These are phyloP conservation scores for Phrynosoma platyrhinos DNA, from an alignment of 2,113 vertebrate genomes.

Conservation along the genomic window DNA sequence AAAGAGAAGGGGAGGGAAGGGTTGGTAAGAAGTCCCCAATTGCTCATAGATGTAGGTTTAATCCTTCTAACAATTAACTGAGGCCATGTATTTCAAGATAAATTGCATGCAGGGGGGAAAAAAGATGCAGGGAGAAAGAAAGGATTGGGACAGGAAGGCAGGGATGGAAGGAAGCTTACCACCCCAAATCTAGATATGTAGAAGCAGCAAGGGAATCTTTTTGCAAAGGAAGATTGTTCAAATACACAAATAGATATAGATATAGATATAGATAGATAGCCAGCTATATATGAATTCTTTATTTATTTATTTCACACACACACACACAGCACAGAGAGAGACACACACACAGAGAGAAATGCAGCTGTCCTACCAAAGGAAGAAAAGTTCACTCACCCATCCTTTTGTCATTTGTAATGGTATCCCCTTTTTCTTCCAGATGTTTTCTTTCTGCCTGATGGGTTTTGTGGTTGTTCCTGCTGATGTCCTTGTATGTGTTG, in stretches of 20 bases:
- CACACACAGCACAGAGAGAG: not conserved
- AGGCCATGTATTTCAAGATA: constrained; percentile 36
- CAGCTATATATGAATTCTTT: too few species aligned
- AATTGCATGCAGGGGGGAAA: not conserved
- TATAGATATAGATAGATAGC: too few species aligned
- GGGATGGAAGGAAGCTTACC: not conserved
- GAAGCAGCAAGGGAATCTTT: constrained; percentile 70
- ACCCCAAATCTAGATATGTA: constrained; percentile 69
- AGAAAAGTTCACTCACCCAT: constrained; percentile 85
- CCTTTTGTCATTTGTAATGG: constrained; percentile 66
- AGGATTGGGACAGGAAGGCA: not conserved
- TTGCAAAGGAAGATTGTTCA: constrained; percentile 48
- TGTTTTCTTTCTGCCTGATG: constrained; percentile 28
- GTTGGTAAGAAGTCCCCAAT: not conserved
- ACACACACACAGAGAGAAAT: not conserved
- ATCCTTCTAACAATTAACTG: constrained; percentile 39
- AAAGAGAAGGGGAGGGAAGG: not conserved
- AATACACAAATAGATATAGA: too few species aligned
- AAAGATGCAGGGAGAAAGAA: not conserved
- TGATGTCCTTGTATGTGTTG: not conserved
- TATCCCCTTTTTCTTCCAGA: constrained; percentile 51
- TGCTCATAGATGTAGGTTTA: not conserved
- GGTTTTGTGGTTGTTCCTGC: not conserved
- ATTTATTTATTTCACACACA: not conserved
- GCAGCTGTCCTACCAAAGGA: constrained; percentile 67